These are phyloP conservation scores for Mesoligia furuncula DNA, from an alignment of 2,888 invertebrate species.

Conservation along the genomic window DNA sequence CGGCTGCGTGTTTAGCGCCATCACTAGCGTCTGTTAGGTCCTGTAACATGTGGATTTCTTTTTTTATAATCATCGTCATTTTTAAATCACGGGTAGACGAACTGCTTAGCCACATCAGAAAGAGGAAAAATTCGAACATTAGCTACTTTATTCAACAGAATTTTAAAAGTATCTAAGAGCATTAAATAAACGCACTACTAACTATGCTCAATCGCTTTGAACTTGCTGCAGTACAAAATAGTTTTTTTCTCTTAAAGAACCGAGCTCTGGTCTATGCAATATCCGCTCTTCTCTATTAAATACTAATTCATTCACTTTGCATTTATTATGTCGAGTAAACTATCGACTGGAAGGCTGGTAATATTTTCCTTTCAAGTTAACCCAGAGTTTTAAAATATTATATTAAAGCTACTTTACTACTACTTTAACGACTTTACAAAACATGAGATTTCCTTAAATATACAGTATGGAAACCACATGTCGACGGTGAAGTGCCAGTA, in stretches of 20 bases:
- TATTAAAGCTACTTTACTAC: background rate
- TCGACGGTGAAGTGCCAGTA: too few species aligned
- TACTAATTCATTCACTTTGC: slow-evolving; percentile 20
- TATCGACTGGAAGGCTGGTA: background rate
- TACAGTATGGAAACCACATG: too few species aligned
- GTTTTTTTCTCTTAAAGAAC: background rate
- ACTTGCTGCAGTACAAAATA: slow-evolving; percentile 15
- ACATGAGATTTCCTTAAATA: too few species aligned
- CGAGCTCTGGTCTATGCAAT: slow-evolving; percentile 13
- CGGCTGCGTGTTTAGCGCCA: background rate
- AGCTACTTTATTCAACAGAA: background rate
- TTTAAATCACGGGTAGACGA: background rate
- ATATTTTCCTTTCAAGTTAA: slow-evolving; percentile 1
- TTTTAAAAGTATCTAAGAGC: background rate
- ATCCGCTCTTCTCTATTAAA: slow-evolving; percentile 17
- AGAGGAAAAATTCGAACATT: background rate
- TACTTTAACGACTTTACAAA: background rate
- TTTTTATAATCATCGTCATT: background rate
- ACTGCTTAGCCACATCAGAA: too few species aligned
- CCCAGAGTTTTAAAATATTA: background rate
- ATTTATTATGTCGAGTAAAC: slow-evolving; percentile 20
- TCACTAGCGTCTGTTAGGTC: background rate
- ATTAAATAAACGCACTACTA: background rate
- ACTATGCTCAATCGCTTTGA: background rate
- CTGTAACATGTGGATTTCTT: background rate